Evolutionary conservation across 2,888 invertebrate species (phyloP), one percentile per base, ranked within the genome.

Genomic region (Drosophila koepferae): DNA sequence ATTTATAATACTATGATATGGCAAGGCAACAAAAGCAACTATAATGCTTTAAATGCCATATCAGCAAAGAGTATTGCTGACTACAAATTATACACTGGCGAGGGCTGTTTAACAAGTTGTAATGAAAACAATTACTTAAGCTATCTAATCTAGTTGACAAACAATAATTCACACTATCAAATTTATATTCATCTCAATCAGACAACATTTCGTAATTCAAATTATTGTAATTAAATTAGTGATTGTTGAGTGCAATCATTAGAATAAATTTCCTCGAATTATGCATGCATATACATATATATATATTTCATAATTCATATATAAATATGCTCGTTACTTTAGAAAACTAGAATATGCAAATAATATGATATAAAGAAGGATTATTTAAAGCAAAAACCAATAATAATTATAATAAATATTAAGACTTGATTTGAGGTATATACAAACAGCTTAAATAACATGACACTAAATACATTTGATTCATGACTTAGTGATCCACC

Each of bases 41-140:
- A 88, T 73, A 88, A 77, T 87, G 82, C 72, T 81, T 90, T 87
- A 87, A 86, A 90, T 89, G 90, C 86, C 86, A 85, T 90, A 86
- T 86, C 90, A 86, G 90, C 87, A 78, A 62, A 74, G 75, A 79
- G 82, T 77, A 89, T 77, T 73, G 82, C 82, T 89, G 90, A 89
- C 87, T 84, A 76, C 90, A 84, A 87, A 81, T 84, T 77, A 72
- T 81, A 89, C 54, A 65, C 69, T 59, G 43, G 34, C 71, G 73
- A 78, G 77, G 77, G 78, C 28, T 14, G 71, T 41, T 71, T 16
- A 16, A 31, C 20, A 49, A 41, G 28, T 63, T 46, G 1, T 6
- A 18, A 46, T 34, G 7, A 34, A 14, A 12, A 8, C 38, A n/a
- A 56, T 28, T 23, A 7, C 41, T 41, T 9, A 0, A 18, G 10